phyloP scores from a whole-genome alignment of 1,140 invertebrate species.

The Thalassaphorura encarpata region DNA sequence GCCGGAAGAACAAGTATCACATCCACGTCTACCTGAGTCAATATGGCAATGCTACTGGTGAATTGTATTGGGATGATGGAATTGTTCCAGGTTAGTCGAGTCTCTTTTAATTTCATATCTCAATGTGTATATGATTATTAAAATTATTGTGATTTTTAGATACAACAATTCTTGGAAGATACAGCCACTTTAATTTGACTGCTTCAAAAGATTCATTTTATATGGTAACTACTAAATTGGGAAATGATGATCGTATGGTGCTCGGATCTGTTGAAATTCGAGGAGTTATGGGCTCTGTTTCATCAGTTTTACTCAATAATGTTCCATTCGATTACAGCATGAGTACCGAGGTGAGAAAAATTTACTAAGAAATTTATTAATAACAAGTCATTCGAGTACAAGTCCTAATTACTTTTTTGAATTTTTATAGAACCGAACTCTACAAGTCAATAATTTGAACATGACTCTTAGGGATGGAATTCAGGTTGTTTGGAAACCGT shows the following conservation, averaged over 20 bases:
- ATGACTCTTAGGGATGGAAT: too few relatives aligned
- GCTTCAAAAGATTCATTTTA: constrained; percentile 41
- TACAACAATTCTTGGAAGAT: constrained; percentile 52
- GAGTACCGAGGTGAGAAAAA: too few relatives aligned
- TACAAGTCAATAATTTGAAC: too few relatives aligned
- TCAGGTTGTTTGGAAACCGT: too few relatives aligned
- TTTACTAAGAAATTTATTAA: too few relatives aligned
- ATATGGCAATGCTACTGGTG: constrained; percentile 46
- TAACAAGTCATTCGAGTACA: too few relatives aligned
- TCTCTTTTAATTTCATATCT: neutral
- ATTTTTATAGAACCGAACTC: too few relatives aligned
- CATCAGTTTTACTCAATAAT: constrained; percentile 34
- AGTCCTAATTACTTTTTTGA: too few relatives aligned
- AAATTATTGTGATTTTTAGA: constrained; percentile 14
- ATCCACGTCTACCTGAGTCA: constrained; percentile 50
- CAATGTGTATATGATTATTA: neutral
- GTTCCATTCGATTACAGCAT: constrained; percentile 10
- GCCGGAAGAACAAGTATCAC: constrained; percentile 49
- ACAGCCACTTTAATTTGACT: constrained; percentile 47
- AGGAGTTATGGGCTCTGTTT: constrained; percentile 35
- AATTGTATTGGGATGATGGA: constrained; percentile 68
- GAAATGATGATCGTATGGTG: constrained; percentile 38
- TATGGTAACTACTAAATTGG: constrained; percentile 43
- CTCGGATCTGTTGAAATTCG: constrained; percentile 37
- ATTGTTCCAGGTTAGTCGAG: constrained; percentile 50